Evolutionary conservation across 2,797 vertebrate genomes (phyloP).

Genomic region (Pantherophis alleghaniensis): DNA sequence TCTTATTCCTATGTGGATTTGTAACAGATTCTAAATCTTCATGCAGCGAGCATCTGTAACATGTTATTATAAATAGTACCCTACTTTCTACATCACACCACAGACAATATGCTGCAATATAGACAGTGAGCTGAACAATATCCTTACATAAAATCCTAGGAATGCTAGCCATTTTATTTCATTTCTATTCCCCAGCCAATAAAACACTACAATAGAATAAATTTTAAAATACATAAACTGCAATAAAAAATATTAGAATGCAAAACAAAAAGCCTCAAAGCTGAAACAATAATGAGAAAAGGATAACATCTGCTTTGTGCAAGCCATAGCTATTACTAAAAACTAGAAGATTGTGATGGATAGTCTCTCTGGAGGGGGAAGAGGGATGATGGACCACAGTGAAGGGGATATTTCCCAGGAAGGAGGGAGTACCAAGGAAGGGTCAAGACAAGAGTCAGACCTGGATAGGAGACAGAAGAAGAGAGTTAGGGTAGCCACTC

Average conservation of each 20-base stretch:
- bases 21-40: constrained; percentile 58
- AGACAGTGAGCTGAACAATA: constrained; percentile 36
- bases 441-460: background rate
- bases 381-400: background rate
- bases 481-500: background rate
- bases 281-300: background rate
- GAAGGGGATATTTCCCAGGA: background rate
- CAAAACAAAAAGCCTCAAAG: background rate
- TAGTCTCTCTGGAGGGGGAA: background rate
- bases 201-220: background rate
- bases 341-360: background rate
- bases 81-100: background rate
- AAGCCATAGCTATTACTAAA: background rate
- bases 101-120: constrained; percentile 39
- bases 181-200: constrained; percentile 39
- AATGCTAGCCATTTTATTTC: constrained; percentile 44
- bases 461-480: background rate
- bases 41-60: constrained; percentile 42
- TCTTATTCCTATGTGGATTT: constrained; percentile 61
- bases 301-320: background rate
- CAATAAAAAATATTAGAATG: background rate
- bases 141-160: constrained; percentile 11
- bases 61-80: constrained; percentile 50
- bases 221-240: background rate
- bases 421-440: background rate